A percentile compares a stretch with the other conserved stretches of the same genome.
Evolutionary conservation across 2,797 vertebrate species (phyloP).

Genomic region (Acridotheres tristis): DNA sequence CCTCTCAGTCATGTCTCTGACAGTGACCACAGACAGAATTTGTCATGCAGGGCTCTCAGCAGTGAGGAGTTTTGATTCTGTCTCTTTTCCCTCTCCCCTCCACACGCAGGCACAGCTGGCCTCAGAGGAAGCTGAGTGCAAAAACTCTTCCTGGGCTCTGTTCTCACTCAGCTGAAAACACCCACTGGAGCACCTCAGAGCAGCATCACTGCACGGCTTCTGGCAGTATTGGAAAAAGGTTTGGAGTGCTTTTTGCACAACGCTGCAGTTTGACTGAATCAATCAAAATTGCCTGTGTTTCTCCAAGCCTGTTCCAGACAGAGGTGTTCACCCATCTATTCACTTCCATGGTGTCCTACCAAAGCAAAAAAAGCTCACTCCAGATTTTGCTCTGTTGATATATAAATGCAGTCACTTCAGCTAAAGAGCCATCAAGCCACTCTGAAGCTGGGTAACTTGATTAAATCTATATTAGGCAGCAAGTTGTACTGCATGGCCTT

Average conservation of each 20-base stretch:
- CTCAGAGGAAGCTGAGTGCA: not conserved
- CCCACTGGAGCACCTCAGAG: not conserved
- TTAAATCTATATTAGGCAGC: constrained; percentile 64
- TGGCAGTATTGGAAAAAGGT: not conserved
- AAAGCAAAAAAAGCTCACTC: not conserved
- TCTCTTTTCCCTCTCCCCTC: not conserved
- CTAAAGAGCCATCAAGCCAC: constrained; percentile 56
- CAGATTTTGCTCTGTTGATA: constrained; percentile 12
- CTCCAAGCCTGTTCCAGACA: not conserved
- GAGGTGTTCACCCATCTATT: constrained; percentile 3
- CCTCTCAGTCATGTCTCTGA: not conserved
- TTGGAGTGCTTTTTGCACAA: constrained; percentile 15
- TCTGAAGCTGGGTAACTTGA: constrained; percentile 62
- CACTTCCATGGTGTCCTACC: not conserved
- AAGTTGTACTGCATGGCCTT: constrained; percentile 62
- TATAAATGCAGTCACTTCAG: constrained; percentile 39
- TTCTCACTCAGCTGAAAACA: not conserved
- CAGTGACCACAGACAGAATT: not conserved
- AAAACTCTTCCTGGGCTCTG: not conserved
- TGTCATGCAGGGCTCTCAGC: not conserved
- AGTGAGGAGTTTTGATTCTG: not conserved
- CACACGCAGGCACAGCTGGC: not conserved
- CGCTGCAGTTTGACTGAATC: not conserved
- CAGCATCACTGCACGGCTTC: not conserved
- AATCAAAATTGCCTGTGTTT: not conserved